A percentile compares a stretch with the other conserved stretches of the same genome.
These are phyloP conservation scores for Caenorhabditis becei DNA, from an alignment of 2,888 invertebrate genomes.

Conservation along the genomic window DNA sequence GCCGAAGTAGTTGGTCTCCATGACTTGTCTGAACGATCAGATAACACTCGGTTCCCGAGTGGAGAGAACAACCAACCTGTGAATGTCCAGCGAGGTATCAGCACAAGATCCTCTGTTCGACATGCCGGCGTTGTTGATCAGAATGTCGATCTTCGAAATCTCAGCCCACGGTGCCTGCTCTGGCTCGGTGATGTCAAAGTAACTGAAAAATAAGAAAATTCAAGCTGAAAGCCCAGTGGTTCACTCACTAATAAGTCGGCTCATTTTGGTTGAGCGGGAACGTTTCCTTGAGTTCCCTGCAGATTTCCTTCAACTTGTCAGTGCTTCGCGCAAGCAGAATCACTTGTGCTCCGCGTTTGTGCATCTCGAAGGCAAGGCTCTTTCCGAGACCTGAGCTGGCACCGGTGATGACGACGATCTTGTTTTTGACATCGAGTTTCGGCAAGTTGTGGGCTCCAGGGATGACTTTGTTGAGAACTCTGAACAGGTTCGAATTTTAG, in stretches of 20 bases:
- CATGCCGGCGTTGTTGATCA: slow-evolving; percentile 80
- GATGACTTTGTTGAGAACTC: slow-evolving; percentile 60
- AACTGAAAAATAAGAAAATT: slow-evolving; percentile 56
- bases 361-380: slow-evolving; percentile 74
- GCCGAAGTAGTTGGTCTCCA: slow-evolving; percentile 96
- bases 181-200: slow-evolving; percentile 77
- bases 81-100: slow-evolving; percentile 74
- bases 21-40: slow-evolving; percentile 82
- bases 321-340: slow-evolving; percentile 78
- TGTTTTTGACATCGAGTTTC: slow-evolving; percentile 71
- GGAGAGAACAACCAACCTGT: slow-evolving; percentile 44
- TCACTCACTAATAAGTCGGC: slow-evolving; percentile 72
- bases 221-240: too few relatives aligned
- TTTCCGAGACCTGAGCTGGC: slow-evolving; percentile 77
- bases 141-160: slow-evolving; percentile 73
- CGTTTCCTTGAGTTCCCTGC: slow-evolving; percentile 73
- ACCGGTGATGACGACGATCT: slow-evolving; percentile 78
- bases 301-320: slow-evolving; percentile 76
- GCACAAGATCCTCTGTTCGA: slow-evolving; percentile 70
- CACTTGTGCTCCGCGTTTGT: slow-evolving; percentile 76
- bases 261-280: slow-evolving; percentile 68
- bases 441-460: slow-evolving; percentile 76
- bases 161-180: slow-evolving; percentile 64
- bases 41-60: neutral
- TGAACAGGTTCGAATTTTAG: slow-evolving; percentile 18